A percentile compares a stretch with the other conserved stretches of the same genome.
phyloP scores from a whole-genome alignment of 2,888 invertebrate species.

The Suillia variegata region DNA sequence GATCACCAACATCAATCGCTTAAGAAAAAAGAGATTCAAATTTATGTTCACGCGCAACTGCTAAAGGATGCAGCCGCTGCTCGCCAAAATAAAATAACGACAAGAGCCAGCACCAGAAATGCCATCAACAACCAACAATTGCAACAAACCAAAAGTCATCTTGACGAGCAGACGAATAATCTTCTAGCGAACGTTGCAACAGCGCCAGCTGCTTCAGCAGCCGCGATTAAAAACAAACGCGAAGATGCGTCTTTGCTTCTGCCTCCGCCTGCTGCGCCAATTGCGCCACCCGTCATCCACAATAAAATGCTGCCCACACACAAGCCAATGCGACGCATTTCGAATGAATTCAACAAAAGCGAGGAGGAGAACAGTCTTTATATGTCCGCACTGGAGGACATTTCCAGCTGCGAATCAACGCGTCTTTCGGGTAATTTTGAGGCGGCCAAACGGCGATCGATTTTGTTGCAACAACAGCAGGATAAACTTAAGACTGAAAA shows the following conservation, averaged over 20 bases:
- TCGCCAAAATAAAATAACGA: slow-evolving; percentile 40
- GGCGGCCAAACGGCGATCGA: slow-evolving; percentile 45
- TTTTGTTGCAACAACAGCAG: slow-evolving; percentile 27
- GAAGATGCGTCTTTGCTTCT: not conserved
- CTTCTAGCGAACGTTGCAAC: slow-evolving; percentile 7
- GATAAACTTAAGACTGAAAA: slow-evolving; percentile 41
- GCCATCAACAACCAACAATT: slow-evolving; percentile 24
- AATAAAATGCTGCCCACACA: slow-evolving; percentile 17
- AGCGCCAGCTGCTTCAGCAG: slow-evolving; percentile 57
- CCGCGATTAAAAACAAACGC: slow-evolving; percentile 51
- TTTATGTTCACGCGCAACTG: not conserved
- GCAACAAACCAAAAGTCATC: too few relatives aligned
- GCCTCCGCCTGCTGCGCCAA: not conserved
- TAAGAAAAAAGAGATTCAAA: slow-evolving; percentile 33
- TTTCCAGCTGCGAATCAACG: slow-evolving; percentile 56
- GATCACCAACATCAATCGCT: slow-evolving; percentile 61
- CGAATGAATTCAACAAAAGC: slow-evolving; percentile 74
- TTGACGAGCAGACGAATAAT: slow-evolving; percentile 30
- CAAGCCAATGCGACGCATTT: slow-evolving; percentile 63
- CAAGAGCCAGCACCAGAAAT: slow-evolving; percentile 45
- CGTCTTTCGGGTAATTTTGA: slow-evolving; percentile 55
- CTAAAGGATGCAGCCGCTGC: not conserved
- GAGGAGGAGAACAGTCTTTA: slow-evolving; percentile 80
- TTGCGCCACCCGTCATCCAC: slow-evolving; percentile 13
- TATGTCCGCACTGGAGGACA: slow-evolving; percentile 76